These are phyloP conservation scores for Notechis scutatus DNA, from an alignment of 2,113 vertebrate species.

Conservation along the genomic window DNA sequence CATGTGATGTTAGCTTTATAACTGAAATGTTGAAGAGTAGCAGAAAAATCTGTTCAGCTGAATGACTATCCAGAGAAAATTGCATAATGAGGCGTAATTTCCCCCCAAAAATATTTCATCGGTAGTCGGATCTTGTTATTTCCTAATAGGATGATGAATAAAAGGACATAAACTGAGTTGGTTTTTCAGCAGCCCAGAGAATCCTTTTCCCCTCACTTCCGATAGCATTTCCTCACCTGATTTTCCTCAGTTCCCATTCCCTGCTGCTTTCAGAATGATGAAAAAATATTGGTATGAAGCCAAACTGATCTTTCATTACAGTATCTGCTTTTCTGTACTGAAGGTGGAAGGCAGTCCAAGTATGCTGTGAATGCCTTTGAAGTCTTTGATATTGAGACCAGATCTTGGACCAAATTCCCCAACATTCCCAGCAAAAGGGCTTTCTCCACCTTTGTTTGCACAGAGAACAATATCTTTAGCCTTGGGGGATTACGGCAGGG, in stretches of 20 bases:
- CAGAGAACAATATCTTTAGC: constrained; percentile 81
- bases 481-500: constrained; percentile 91
- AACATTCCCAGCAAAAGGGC: constrained; percentile 89
- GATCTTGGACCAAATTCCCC: constrained; percentile 87
- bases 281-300: neutral
- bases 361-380: constrained; percentile 88
- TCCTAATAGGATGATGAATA: neutral
- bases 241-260: neutral
- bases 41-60: neutral
- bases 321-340: neutral
- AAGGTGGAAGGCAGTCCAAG: constrained; percentile 93
- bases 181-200: neutral
- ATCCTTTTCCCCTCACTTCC: neutral
- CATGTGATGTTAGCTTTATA: neutral
- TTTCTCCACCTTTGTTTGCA: constrained; percentile 86
- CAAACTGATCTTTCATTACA: neutral
- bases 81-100: neutral
- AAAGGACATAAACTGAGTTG: neutral
- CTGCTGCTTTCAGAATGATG: neutral
- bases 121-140: neutral
- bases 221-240: neutral
- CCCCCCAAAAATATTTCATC: neutral
- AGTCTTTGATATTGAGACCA: constrained; percentile 86
- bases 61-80: neutral
- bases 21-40: neutral